A percentile compares a stretch with the other conserved stretches of the same genome.
Conservation (phyloP, 2,113 vertebrate genomes). For the Rhinoderma darwinii region DNA sequence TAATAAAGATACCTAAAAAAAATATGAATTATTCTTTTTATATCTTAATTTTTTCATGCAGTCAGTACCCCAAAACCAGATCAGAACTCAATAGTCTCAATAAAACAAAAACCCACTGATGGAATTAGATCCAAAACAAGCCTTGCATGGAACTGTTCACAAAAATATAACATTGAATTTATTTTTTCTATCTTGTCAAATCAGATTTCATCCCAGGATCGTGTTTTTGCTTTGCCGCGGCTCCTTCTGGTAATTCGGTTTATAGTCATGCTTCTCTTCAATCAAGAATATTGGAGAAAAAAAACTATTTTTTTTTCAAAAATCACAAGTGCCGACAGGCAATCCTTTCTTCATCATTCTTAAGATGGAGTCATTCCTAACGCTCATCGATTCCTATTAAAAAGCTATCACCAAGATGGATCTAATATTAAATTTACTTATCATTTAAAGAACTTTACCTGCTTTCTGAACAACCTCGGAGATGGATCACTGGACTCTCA, state of each 20-base stretch:
- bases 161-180: neutral
- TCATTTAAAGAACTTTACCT: conserved; percentile 27
- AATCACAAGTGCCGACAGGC: conserved; percentile 26
- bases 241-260: neutral
- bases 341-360: conserved; percentile 39
- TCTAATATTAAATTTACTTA: conserved; percentile 47
- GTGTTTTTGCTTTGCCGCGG: neutral
- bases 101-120: neutral
- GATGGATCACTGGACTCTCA: conserved; percentile 28
- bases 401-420: conserved; percentile 38
- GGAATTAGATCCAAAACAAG: neutral
- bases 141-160: neutral
- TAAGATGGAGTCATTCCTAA: conserved; percentile 7
- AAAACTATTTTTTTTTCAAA: conserved; percentile 20
- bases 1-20: too few species aligned
- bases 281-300: conserved; percentile 29
- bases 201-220: neutral
- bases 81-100: neutral
- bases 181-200: neutral
- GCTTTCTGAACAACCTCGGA: conserved; percentile 27
- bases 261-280: neutral
- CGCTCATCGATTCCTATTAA: conserved; percentile 42
- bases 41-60: neutral
- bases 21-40: too few species aligned
- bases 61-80: neutral